Evolutionary conservation across 2,113 vertebrate genomes (phyloP).

Genomic region (Anolis carolinensis): DNA sequence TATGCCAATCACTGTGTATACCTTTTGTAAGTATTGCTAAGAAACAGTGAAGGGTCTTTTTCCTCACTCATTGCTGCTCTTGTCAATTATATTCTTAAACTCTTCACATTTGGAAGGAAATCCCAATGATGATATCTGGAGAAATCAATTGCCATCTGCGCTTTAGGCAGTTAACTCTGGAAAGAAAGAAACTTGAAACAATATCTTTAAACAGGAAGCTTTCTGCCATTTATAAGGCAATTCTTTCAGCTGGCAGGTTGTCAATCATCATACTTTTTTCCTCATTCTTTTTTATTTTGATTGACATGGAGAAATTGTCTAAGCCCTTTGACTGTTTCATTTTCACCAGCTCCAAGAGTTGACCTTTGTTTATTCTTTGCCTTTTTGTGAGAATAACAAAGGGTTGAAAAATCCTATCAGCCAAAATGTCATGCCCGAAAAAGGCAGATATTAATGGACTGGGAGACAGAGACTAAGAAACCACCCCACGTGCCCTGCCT

Average conservation of each 20-base stretch:
- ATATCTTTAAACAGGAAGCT: background rate
- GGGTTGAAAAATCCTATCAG: constrained; percentile 54
- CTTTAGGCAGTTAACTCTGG: background rate
- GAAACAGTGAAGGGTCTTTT: background rate
- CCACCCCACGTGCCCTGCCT: constrained; percentile 34
- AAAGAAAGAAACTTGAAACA: background rate
- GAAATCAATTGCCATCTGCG: background rate
- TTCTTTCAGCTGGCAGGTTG: background rate
- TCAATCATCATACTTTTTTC: background rate
- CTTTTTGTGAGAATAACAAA: constrained; percentile 33
- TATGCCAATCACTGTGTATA: background rate
- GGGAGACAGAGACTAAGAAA: background rate
- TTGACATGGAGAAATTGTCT: constrained; percentile 21
- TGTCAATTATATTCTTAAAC: background rate
- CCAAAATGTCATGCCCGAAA: constrained; percentile 52
- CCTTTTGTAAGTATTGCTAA: constrained; percentile 8
- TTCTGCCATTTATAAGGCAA: background rate
- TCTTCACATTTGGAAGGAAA: background rate
- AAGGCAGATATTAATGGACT: constrained; percentile 41
- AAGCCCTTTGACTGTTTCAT: constrained; percentile 24
- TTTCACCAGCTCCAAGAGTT: constrained; percentile 27
- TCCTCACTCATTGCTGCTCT: background rate
- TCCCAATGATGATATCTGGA: background rate
- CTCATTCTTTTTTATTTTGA: constrained; percentile 20
- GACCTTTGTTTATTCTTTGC: constrained; percentile 40